Evolutionary conservation across 2,113 vertebrate genomes (phyloP), one percentile per base, ranked within the genome.

Genomic region (Cygnus buccinator): DNA sequence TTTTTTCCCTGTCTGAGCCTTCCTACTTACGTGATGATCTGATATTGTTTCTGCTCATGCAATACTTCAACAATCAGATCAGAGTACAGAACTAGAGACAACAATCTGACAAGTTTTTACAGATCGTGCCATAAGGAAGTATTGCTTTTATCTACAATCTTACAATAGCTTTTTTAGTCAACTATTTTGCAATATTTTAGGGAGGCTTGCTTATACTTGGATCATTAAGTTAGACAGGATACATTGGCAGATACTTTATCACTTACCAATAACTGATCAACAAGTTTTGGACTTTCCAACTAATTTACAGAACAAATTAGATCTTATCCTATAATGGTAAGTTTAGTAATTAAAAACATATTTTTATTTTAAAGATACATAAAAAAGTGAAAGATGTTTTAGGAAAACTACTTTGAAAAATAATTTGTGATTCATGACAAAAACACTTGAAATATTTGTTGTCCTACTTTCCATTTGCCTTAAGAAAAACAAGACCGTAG

Each of bases 401-500:
- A 73, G 59, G 13, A 74, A 84, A 83, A 84, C 10, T 44, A 26
- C 9, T 44, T 77, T 58, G 44, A 74, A 70, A 62, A 89, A 87
- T 17, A n/a, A 74, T 70, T 84, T 74, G 15, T 85, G 84, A 76
- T 82, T 90, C 57, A 33, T 85, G 14, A 52, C 37, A 75, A 79
- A 84, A 78, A 91, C 41, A 67, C 7, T 63, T 87, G 66, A 82
- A 94, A 91, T 75, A 25, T 7, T 75, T 89, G 39, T 72, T 82
- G 78, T 57, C 25, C 11, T 77, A 23, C 54, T 93, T 91, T 85
- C 91, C 39, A 62, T 73, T 61, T 82, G 33, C 58, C 61, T 84
- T 94, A 82, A 80, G 72, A 44, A 90, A 90, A 93, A 89, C 15
- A 87, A 89, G 33, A 68, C 16, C 28, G 20, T 84, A 67, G 70